Evolutionary conservation across 2,888 invertebrate genomes (phyloP).

Genomic region (Cephonodes hylas): DNA sequence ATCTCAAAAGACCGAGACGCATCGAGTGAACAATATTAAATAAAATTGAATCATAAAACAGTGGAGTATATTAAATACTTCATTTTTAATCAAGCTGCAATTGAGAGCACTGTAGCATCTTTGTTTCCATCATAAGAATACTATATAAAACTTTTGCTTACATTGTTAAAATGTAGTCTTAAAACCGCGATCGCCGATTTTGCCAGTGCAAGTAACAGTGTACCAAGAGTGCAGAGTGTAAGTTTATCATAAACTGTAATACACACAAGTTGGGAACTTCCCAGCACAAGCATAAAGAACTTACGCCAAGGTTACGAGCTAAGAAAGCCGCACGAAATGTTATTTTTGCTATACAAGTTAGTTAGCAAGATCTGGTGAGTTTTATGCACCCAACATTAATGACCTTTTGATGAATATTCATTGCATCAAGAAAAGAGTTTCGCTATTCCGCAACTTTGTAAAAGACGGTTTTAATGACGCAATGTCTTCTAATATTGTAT

Average conservation of each 20-base stretch:
- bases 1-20: too few relatives aligned
- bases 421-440: slow-evolving; percentile 11
- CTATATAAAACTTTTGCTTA: background rate
- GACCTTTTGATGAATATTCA: slow-evolving; percentile 17
- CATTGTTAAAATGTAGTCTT: background rate
- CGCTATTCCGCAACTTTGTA: slow-evolving; percentile 1
- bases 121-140: background rate
- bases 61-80: background rate
- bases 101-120: background rate
- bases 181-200: background rate
- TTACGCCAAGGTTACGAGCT: background rate
- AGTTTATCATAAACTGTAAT: background rate
- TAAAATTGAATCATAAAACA: background rate
- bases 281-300: background rate
- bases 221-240: background rate
- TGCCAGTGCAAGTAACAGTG: background rate
- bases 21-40: background rate
- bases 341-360: slow-evolving; percentile 13
- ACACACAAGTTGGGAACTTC: background rate
- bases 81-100: background rate
- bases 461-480: slow-evolving; percentile 3
- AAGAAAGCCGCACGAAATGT: slow-evolving; percentile 5
- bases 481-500: background rate
- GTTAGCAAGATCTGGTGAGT: slow-evolving; percentile 6
- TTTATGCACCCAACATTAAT: slow-evolving; percentile 15